phyloP scores from a whole-genome alignment of 92 coral and sea anemone genomes.

The Siderastrea siderea region DNA sequence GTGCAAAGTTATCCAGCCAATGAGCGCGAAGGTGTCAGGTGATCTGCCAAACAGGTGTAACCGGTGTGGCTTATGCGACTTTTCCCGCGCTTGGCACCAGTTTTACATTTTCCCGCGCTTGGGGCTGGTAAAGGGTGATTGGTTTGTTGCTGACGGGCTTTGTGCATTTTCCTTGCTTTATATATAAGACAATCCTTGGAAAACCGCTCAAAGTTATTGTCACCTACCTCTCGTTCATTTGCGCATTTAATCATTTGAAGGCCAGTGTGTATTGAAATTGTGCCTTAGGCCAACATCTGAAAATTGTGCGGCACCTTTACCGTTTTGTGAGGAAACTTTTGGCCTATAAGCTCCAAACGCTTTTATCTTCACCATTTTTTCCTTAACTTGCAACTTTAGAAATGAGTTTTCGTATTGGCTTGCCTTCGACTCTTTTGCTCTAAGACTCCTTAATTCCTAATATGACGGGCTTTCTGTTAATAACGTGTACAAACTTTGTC shows the following conservation, averaged over 20 bases:
- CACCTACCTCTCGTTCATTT: neutral
- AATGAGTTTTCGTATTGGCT: neutral
- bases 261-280: neutral
- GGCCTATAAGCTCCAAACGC: neutral
- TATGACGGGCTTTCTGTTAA: slow-evolving; percentile 1
- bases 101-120: neutral
- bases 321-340: neutral
- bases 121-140: neutral
- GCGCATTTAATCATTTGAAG: neutral
- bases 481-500: slow-evolving; percentile 31
- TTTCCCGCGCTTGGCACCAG: neutral
- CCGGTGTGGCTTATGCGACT: neutral
- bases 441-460: slow-evolving; percentile 3
- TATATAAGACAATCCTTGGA: neutral
- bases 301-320: neutral
- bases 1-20: neutral
- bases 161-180: neutral
- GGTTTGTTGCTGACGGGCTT: neutral
- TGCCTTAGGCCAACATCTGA: neutral
- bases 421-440: slow-evolving; percentile 1
- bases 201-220: neutral
- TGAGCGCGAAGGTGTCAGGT: neutral
- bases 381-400: neutral
- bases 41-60: neutral
- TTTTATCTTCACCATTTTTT: too few species aligned